Conservation (phyloP, 1,140 invertebrate species). For the Nasonia giraulti region DNA sequence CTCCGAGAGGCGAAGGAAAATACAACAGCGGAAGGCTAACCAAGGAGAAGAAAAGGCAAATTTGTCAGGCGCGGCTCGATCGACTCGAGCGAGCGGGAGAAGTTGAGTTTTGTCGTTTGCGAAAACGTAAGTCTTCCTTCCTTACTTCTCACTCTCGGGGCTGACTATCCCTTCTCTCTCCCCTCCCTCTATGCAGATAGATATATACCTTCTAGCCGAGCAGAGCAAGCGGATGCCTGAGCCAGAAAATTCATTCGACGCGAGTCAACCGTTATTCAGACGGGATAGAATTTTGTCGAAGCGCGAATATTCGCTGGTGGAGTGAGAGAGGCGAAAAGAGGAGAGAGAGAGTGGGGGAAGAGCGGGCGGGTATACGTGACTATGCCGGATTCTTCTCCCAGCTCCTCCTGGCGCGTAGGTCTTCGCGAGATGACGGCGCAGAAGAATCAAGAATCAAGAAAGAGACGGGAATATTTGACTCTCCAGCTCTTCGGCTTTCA, state of each 20-base stretch:
- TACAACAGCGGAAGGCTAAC: background rate
- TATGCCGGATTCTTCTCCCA: background rate
- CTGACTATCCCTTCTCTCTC: background rate
- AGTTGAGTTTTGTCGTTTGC: slow-evolving; percentile 47
- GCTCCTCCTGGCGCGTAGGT: background rate
- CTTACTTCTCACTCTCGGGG: slow-evolving; percentile 18
- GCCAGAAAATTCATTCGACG: slow-evolving; percentile 56
- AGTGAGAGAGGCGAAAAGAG: background rate
- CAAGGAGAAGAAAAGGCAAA: slow-evolving; percentile 38
- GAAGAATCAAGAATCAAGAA: slow-evolving; percentile 18
- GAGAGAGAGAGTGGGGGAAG: background rate
- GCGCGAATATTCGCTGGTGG: slow-evolving; percentile 47
- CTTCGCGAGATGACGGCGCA: slow-evolving; percentile 7
- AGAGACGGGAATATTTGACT: slow-evolving; percentile 36
- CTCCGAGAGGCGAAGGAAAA: background rate
- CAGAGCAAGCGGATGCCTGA: slow-evolving; percentile 22
- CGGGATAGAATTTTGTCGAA: slow-evolving; percentile 52
- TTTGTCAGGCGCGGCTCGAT: slow-evolving; percentile 43
- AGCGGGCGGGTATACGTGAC: background rate
- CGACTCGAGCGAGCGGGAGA: slow-evolving; percentile 31
- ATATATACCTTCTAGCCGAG: background rate
- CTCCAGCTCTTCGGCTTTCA: background rate
- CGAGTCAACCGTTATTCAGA: slow-evolving; percentile 58
- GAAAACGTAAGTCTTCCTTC: slow-evolving; percentile 38
- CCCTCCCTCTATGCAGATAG: background rate